A percentile compares a stretch with the other conserved stretches of the same genome.
Evolutionary conservation across 2,113 vertebrate genomes (phyloP).

Genomic region (Sapayoa aenigma): DNA sequence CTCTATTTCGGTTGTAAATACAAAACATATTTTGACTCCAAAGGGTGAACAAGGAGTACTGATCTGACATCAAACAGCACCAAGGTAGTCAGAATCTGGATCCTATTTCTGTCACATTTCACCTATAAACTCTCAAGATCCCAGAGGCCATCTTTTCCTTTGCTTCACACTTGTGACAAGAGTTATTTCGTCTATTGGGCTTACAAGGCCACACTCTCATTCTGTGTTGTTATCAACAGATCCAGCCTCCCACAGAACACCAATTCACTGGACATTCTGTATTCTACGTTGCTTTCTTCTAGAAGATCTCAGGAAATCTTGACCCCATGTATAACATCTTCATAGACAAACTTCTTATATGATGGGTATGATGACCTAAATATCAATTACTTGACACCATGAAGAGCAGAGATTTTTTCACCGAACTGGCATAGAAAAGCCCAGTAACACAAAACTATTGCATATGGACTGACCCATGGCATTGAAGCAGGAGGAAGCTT

Average conservation of each 20-base stretch:
- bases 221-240: rapidly evolving
- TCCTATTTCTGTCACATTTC: neutral
- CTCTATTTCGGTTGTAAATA: neutral
- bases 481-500: neutral
- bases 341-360: neutral
- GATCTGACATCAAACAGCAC: neutral
- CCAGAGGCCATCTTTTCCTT: neutral
- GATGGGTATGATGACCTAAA: neutral
- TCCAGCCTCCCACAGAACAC: neutral
- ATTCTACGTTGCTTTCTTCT: neutral
- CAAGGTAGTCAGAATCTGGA: neutral
- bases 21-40: neutral
- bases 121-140: neutral
- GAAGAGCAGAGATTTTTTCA: neutral
- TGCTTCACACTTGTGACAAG: neutral
- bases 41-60: neutral
- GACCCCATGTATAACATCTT: neutral
- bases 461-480: neutral
- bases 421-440: neutral
- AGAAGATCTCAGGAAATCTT: neutral
- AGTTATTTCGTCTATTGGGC: neutral
- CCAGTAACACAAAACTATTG: neutral
- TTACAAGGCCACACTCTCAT: neutral
- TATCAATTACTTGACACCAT: neutral
- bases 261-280: neutral